Percentiles rank a stretch among this genome's conserved stretches.
Conservation (phyloP, 2,113 vertebrate species). For the Lophochroa leadbeateri region DNA sequence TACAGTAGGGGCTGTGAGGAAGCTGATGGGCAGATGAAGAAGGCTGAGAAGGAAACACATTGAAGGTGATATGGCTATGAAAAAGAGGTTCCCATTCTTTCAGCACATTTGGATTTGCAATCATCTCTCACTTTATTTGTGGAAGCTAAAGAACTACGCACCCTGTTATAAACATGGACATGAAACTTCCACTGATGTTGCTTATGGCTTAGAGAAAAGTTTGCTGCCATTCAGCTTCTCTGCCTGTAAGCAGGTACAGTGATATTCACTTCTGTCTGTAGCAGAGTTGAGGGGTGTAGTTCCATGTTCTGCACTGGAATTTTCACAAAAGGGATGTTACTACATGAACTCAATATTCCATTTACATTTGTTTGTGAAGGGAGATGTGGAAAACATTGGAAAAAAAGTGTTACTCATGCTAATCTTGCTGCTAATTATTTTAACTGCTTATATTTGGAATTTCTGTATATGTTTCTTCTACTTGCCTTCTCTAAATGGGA, state of each 20-base stretch:
- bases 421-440: slow-evolving; percentile 57
- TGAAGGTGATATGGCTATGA: not conserved
- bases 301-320: not conserved
- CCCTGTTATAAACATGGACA: not conserved
- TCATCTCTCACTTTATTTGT: not conserved
- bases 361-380: not conserved
- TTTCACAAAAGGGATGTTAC: not conserved
- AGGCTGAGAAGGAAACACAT: slow-evolving; percentile 1
- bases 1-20: not conserved
- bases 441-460: slow-evolving; percentile 36
- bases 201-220: fast-evolving
- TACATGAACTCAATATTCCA: not conserved
- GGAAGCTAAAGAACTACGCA: slow-evolving; percentile 1
- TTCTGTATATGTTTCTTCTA: slow-evolving; percentile 25
- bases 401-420: not conserved
- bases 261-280: not conserved
- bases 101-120: not conserved
- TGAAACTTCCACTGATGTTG: not conserved
- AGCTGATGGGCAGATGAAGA: not conserved
- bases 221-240: not conserved
- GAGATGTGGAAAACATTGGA: not conserved
- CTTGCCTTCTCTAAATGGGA: slow-evolving; percentile 54
- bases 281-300: not conserved
- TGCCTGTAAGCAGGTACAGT: fast-evolving
- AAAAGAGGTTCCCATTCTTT: not conserved